A percentile compares a stretch with the other conserved stretches of the same genome.
phyloP scores from a whole-genome alignment of 1,140 invertebrate species.

The Ctenoplectra terminalis region DNA sequence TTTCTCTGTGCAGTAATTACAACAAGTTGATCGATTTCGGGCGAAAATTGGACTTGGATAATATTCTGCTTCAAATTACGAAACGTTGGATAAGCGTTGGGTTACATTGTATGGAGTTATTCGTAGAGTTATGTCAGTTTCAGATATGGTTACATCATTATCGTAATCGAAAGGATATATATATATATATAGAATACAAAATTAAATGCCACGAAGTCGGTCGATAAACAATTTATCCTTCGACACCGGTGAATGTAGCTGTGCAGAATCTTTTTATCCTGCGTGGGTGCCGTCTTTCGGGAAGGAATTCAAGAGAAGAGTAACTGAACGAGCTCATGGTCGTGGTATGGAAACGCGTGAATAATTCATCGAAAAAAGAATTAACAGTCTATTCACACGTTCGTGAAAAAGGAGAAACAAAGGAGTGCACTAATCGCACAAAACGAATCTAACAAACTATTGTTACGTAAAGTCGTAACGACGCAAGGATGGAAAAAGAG shows the following conservation, averaged over 20 bases:
- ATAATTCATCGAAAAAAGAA: slow-evolving; percentile 12
- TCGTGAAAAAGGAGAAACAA: neutral
- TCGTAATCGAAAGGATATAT: no score
- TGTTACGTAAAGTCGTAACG: neutral
- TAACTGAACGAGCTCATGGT: neutral
- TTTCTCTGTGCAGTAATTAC: neutral
- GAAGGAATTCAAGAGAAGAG: neutral
- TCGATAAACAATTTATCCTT: slow-evolving; percentile 7
- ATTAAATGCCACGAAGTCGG: slow-evolving; percentile 6
- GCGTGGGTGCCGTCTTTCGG: slow-evolving; percentile 18
- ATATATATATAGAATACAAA: no score
- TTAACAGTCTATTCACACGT: slow-evolving; percentile 1
- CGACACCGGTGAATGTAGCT: neutral
- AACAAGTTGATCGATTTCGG: neutral
- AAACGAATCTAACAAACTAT: slow-evolving; percentile 20
- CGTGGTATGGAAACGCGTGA: neutral
- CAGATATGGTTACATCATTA: no score
- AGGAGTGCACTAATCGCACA: neutral
- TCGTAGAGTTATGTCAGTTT: no score
- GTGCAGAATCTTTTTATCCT: neutral
- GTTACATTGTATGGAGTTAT: no score
- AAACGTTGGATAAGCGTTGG: no score
- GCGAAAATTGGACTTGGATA: neutral
- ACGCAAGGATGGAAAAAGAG: neutral
- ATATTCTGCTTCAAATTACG: neutral